Evolutionary conservation across 2,113 vertebrate genomes (phyloP), one percentile per base, ranked within the genome.

Genomic region (Dasyurus viverrinus): DNA sequence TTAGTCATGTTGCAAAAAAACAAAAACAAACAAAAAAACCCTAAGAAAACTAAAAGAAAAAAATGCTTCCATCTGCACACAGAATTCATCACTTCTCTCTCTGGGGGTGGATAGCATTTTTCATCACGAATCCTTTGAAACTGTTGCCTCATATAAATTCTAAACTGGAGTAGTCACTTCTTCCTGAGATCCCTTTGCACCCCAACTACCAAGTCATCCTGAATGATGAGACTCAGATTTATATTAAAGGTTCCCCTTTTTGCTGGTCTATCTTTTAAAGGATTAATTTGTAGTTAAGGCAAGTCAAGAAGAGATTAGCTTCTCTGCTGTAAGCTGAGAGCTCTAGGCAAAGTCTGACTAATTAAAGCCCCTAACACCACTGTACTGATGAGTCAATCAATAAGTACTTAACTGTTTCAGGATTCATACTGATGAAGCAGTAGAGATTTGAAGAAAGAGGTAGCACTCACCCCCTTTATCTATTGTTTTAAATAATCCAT

Each of bases 401-500:
- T 42, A 42, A 42, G n/a, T 1, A 42, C n/a, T 84, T 42, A 42
- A 84, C 68, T 84, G 19, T 84, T 84, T 84, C 68, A 42, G 6
- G 68, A n/a, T 8, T 7, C 23, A 2, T 84, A 16, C 36, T 16
- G 57, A 12, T 12, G n/a, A n/a, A 76, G 68, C 36, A 16, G 5
- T 76, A 5, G 68, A 84, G 68, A 84, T 42, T 84, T 84, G 23
- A 84, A 84, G 68, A 76, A 76, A n/a, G 36, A n/a, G 16, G n/a
- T 1, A 42, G n/a, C 0, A 42, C 19, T 8, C 16, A 76, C 16
- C 60, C 36, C 36, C 60, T 84, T 84, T 84, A 84, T 84, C 36
- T 84, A 22, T 42, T 60, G 42, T 91, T 96, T 94, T 24, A 90
- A 46, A 1, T 6, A 96, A 36, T 46, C 42, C 92, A 89, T 95